Conservation (phyloP, 2,113 vertebrate genomes). For the Lophura nycthemera region DNA sequence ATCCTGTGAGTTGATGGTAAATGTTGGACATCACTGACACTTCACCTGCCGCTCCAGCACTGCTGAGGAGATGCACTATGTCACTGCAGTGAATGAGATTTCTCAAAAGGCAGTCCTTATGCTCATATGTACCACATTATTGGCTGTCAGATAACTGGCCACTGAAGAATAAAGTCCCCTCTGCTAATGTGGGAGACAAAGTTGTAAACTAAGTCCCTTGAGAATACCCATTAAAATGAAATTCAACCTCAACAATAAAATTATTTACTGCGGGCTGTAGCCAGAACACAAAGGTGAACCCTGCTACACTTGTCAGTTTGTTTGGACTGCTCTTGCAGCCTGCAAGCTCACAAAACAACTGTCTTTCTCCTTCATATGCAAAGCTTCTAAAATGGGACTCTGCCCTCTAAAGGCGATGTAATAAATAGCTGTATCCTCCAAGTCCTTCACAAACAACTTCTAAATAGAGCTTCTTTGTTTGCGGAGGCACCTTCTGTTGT, state of each 20-base stretch:
- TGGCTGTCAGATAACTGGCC: background rate
- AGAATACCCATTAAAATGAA: background rate
- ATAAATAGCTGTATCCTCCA: background rate
- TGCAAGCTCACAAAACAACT: background rate
- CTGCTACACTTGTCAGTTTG: background rate
- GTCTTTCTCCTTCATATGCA: background rate
- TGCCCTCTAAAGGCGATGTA: background rate
- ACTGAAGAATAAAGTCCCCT: background rate
- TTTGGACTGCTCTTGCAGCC: background rate
- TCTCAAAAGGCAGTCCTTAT: background rate
- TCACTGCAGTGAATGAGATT: background rate
- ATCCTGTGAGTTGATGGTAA: background rate
- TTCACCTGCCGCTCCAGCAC: background rate
- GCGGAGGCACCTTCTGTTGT: background rate
- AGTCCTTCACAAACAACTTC: background rate
- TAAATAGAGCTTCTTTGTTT: background rate
- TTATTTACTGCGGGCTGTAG: background rate
- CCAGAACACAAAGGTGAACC: background rate
- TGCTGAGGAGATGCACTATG: background rate
- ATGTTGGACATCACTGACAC: background rate
- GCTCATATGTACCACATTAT: background rate
- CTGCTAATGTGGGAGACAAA: background rate
- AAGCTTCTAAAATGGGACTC: background rate
- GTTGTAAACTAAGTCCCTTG: background rate
- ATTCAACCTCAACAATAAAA: background rate